phyloP scores from a whole-genome alignment of 2,888 invertebrate species.

The Orthosia incerta region DNA sequence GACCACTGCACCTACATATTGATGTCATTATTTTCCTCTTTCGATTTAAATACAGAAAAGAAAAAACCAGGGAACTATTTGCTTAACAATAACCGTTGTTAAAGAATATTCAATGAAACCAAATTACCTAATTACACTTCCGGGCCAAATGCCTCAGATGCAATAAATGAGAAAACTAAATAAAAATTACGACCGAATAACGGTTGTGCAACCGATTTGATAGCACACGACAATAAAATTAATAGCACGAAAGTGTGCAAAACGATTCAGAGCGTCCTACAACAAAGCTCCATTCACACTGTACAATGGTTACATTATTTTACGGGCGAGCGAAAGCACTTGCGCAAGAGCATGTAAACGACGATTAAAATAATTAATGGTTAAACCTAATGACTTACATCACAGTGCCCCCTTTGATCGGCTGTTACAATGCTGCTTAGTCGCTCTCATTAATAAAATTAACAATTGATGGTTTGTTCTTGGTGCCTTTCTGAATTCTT shows the following conservation, averaged over 20 bases:
- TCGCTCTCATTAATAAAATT: conserved; percentile 68
- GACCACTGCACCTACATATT: conserved; percentile 5
- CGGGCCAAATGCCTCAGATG: conserved; percentile 26
- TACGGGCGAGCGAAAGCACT: conserved; percentile 85
- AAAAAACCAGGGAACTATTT: conserved; percentile 11
- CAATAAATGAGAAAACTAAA: conserved; percentile 65
- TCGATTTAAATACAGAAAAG: not conserved
- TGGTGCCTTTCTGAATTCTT: conserved; percentile 25
- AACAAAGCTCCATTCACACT: conserved; percentile 84
- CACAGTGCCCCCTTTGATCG: conserved; percentile 75
- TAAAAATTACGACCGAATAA: conserved; percentile 63
- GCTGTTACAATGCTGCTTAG: conserved; percentile 71
- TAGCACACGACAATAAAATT: conserved; percentile 73
- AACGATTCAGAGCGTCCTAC: conserved; percentile 78
- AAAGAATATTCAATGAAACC: conserved; percentile 26
- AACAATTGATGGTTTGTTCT: conserved; percentile 57
- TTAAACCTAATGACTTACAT: conserved; percentile 84
- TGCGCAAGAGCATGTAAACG: conserved; percentile 84
- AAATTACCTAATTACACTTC: conserved; percentile 48
- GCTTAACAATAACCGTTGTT: not conserved
- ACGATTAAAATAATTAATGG: conserved; percentile 89
- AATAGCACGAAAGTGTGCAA: conserved; percentile 77
- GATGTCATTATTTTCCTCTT: not conserved
- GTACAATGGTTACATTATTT: conserved; percentile 86
- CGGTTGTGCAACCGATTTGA: conserved; percentile 68